Conservation (phyloP, 2,797 vertebrate genomes). For the Lepidocolaptes lacrymiger region DNA sequence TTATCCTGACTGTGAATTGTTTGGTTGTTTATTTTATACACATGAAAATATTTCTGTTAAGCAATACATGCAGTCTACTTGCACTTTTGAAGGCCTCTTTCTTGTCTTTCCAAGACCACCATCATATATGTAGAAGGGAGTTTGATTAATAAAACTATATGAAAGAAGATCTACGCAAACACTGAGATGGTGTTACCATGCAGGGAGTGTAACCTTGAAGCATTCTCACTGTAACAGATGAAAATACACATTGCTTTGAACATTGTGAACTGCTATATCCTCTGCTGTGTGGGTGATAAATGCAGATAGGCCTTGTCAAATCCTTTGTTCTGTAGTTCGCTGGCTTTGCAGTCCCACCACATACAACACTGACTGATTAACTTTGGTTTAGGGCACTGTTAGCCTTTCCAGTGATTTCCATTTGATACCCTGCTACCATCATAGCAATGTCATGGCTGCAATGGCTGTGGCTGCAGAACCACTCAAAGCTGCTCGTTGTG, state of each 20-base stretch:
- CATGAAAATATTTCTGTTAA: neutral
- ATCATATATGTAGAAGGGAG: neutral
- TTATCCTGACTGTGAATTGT: neutral
- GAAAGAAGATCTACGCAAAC: neutral
- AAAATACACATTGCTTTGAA: neutral
- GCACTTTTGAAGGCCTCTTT: neutral
- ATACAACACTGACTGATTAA: accelerated
- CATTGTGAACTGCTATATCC: neutral
- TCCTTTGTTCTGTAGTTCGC: neutral
- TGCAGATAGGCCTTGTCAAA: neutral
- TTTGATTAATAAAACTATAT: neutral
- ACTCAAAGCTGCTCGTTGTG: neutral
- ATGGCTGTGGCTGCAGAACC: neutral
- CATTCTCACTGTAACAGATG: neutral
- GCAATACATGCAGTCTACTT: neutral
- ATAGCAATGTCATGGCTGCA: accelerated
- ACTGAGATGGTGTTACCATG: neutral
- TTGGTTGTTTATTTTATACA: neutral
- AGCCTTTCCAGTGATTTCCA: neutral
- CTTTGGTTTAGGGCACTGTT: neutral
- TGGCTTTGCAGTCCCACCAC: neutral
- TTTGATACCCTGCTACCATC: neutral
- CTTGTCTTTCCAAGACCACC: neutral
- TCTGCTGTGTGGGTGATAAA: neutral
- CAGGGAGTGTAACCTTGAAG: neutral